Evolutionary conservation across 2,113 vertebrate species (phyloP).

Genomic region (Notothenia coriiceps): DNA sequence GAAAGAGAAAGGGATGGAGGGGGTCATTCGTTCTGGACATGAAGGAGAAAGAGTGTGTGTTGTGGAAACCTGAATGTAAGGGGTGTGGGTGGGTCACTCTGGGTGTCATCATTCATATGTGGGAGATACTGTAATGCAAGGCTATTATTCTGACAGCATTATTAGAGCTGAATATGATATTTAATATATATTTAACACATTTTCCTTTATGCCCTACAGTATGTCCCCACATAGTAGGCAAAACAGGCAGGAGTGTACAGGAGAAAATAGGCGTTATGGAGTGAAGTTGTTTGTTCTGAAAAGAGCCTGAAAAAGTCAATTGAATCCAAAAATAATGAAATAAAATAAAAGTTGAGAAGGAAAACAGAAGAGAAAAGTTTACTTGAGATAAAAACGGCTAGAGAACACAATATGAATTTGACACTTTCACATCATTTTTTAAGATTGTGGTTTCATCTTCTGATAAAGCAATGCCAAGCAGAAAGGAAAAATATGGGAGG

Average conservation of each 20-base stretch:
- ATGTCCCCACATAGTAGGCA: neutral
- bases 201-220: neutral
- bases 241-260: neutral
- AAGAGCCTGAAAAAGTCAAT: neutral
- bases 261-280: neutral
- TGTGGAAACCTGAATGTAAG: neutral
- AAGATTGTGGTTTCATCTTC: neutral
- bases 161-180: neutral
- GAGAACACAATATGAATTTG: neutral
- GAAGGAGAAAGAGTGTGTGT: neutral
- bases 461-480: neutral
- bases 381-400: neutral
- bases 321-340: neutral
- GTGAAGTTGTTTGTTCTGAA: neutral
- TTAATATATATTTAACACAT: neutral
- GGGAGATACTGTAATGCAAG: constrained; percentile 3
- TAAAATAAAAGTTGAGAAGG: neutral
- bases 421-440: neutral
- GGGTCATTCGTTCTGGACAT: constrained; percentile 2
- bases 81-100: constrained; percentile 12
- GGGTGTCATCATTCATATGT: constrained; percentile 15
- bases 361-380: neutral
- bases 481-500: neutral
- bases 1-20: constrained; percentile 44
- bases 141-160: neutral